phyloP scores from a whole-genome alignment of 2,888 invertebrate species.

The Stictocephala bisonia region DNA sequence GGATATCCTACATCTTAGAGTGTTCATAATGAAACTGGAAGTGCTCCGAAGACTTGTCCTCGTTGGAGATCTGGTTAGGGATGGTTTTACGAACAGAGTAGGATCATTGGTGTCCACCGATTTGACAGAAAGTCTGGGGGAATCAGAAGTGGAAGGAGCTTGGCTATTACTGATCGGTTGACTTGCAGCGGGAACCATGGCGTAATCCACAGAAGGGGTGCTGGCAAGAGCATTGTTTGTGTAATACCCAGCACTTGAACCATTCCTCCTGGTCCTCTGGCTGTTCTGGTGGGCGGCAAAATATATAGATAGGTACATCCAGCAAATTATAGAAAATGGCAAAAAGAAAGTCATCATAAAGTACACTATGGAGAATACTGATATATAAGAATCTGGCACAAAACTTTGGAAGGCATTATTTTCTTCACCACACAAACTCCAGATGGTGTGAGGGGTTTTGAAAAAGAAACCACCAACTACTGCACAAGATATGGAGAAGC shows the following conservation, averaged over 20 bases:
- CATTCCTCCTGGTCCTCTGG: constrained; percentile 68
- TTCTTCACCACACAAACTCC: constrained; percentile 64
- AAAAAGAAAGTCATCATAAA: constrained; percentile 66
- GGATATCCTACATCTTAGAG: constrained; percentile 80
- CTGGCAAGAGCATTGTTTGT: constrained; percentile 62
- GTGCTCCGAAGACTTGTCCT: constrained; percentile 65
- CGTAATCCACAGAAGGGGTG: constrained; percentile 36
- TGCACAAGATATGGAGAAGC: constrained; percentile 65
- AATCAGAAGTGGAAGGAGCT: constrained; percentile 18
- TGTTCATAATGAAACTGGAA: constrained; percentile 74
- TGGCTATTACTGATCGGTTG: neutral
- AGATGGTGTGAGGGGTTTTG: constrained; percentile 64
- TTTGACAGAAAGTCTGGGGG: constrained; percentile 28
- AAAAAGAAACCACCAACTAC: constrained; percentile 63
- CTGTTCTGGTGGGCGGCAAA: constrained; percentile 80
- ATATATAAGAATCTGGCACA: constrained; percentile 62
- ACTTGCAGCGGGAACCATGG: constrained; percentile 30
- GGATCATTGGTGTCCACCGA: constrained; percentile 16
- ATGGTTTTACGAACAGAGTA: constrained; percentile 13
- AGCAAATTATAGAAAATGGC: constrained; percentile 74
- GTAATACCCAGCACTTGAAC: constrained; percentile 68
- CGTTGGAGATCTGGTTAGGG: constrained; percentile 46
- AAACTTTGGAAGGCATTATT: neutral
- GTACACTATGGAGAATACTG: constrained; percentile 66
- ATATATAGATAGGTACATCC: constrained; percentile 81